These are phyloP conservation scores for Oceanites oceanicus DNA, from an alignment of 2,113 vertebrate genomes.

Conservation along the genomic window DNA sequence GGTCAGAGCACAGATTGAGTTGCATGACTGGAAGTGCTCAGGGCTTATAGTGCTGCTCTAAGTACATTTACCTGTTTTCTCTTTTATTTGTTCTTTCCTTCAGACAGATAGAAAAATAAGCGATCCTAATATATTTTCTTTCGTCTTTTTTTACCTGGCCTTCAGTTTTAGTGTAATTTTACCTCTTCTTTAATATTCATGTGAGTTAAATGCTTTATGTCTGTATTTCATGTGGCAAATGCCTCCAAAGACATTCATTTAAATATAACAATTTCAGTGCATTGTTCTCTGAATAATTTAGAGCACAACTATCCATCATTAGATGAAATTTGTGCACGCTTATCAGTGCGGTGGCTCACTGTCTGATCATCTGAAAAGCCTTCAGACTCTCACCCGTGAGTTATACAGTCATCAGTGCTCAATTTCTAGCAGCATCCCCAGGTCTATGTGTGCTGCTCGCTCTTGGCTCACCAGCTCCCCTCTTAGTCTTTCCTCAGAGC, in stretches of 20 bases:
- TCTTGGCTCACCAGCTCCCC: not conserved
- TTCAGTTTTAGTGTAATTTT: not conserved
- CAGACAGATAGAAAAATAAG: not conserved
- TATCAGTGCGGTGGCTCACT: not conserved
- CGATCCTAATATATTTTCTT: not conserved
- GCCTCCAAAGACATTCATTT: not conserved
- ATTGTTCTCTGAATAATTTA: not conserved
- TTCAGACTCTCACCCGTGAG: not conserved
- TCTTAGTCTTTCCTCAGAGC: not conserved
- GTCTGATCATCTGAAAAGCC: not conserved
- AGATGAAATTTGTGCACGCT: not conserved
- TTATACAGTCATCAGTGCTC: not conserved
- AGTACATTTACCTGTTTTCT: not conserved
- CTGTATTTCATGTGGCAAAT: not conserved
- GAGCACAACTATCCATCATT: not conserved
- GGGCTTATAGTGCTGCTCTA: not conserved
- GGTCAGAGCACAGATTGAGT: not conserved
- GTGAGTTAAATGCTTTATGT: not conserved
- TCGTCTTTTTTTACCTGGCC: not conserved
- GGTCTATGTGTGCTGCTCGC: fast-evolving
- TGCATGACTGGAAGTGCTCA: not conserved
- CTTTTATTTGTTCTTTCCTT: not conserved
- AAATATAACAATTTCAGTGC: not conserved
- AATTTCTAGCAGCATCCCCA: not conserved
- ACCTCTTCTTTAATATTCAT: not conserved